These are phyloP conservation scores for Crotalus viridis DNA, from an alignment of 2,113 vertebrate species.

Conservation along the genomic window DNA sequence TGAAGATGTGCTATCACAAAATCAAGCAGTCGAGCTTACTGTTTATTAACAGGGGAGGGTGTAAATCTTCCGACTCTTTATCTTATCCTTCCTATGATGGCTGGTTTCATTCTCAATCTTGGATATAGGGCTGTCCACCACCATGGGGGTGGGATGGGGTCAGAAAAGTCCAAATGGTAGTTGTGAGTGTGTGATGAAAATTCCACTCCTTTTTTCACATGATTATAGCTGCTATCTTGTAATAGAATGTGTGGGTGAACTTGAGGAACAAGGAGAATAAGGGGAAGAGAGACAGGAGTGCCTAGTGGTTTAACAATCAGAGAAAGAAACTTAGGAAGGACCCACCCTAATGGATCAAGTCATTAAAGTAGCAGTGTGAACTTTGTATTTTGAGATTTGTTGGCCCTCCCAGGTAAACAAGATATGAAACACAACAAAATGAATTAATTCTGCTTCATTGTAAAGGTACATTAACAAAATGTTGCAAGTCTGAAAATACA, in stretches of 20 bases:
- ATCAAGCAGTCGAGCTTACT: not conserved
- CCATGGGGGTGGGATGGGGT: not conserved
- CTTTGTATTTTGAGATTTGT: not conserved
- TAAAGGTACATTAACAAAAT: not conserved
- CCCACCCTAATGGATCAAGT: not conserved
- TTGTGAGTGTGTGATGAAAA: not conserved
- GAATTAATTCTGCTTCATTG: not conserved
- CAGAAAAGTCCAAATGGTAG: not conserved
- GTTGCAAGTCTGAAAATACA: not conserved
- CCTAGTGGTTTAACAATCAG: not conserved
- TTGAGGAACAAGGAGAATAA: not conserved
- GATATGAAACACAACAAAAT: not conserved
- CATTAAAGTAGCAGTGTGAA: not conserved
- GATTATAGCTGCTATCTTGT: not conserved
- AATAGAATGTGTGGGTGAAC: not conserved
- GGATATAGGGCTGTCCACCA: not conserved
- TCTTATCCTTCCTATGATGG: not conserved
- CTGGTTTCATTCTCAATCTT: not conserved
- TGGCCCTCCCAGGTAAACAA: not conserved
- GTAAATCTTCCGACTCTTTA: not conserved
- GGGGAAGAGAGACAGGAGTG: not conserved
- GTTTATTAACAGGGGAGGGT: not conserved
- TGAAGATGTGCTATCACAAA: not conserved
- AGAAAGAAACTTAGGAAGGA: not conserved
- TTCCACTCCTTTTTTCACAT: not conserved